Percentiles rank a stretch among this genome's conserved stretches.
Conservation (phyloP, 2,797 vertebrate species). For the Lacerta viridis region DNA sequence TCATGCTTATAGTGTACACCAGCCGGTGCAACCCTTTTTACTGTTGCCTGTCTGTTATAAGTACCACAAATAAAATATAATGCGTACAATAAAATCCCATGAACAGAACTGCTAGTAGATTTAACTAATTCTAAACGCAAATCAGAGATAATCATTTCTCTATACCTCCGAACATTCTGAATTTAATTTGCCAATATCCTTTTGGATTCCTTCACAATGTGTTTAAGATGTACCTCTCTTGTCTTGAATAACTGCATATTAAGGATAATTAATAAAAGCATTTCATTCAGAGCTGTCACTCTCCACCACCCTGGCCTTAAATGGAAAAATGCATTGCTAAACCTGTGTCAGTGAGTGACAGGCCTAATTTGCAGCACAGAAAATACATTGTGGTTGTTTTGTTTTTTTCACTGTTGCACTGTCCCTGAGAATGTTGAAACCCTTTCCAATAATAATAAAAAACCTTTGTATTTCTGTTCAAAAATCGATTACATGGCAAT, state of each 20-base stretch:
- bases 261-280: background rate
- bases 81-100: background rate
- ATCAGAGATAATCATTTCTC: background rate
- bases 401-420: background rate
- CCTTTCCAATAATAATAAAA: background rate
- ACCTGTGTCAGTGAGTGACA: background rate
- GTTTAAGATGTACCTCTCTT: background rate
- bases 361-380: slow-evolving; percentile 8
- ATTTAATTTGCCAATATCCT: background rate
- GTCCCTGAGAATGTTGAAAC: background rate
- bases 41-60: background rate
- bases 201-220: background rate
- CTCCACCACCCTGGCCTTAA: background rate
- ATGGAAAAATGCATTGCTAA: background rate
- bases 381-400: background rate
- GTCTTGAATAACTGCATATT: background rate
- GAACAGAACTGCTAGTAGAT: background rate
- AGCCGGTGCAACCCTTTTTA: background rate
- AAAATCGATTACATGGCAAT: slow-evolving; percentile 1
- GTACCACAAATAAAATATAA: background rate
- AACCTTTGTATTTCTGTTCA: background rate
- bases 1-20: background rate
- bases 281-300: background rate
- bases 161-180: background rate
- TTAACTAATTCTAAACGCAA: background rate